Evolutionary conservation across 2,797 vertebrate genomes (phyloP), one percentile per base, ranked within the genome.

Genomic region (Poecile montanus): DNA sequence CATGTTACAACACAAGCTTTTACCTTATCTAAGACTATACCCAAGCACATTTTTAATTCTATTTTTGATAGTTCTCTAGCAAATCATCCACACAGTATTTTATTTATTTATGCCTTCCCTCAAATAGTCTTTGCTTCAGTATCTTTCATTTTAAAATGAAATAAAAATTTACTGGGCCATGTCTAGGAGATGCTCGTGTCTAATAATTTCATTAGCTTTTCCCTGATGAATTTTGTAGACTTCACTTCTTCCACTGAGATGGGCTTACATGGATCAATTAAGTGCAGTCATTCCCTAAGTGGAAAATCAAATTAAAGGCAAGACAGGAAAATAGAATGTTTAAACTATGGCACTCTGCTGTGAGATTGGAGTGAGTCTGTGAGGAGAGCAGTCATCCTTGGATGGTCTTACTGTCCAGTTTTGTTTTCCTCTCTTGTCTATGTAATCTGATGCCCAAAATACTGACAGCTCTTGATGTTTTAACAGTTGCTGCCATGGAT

Each of bases 231-330:
- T 94, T 95, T 91, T 90, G 65, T 77, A 85, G 38, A 51, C 72
- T 94, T 93, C 53, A 54, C 56, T 90, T 93, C 65, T 88, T 93
- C 88, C 78, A 88, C 40, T 81, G 72, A 94, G 80, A 67, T 74
- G 51, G 44, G 10, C 25, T 95, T 94, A 65, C 54, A 72, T 48
- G 32, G 72, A 83, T 77, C 57, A 19, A 94, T 93, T 88, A 95
- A 92, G 71, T 89, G 86, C 73, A 92, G 32, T 34, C 67, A 62
- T 51, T 95, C 45, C 36, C 36, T 60, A 38, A 89, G 87, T 45
- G 72, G 65, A 93, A 95, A 95, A 91, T 95, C 85, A 94, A 85
- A 91, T 81, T 84, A 93, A 90, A 85, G 74, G 74, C 60, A 91
- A 89, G 61, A 9, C 29, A 85, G 68, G 27, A 74, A 78, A 88